Evolutionary conservation across 1,140 invertebrate species (phyloP).

Genomic region (Bradynema listronoti): DNA sequence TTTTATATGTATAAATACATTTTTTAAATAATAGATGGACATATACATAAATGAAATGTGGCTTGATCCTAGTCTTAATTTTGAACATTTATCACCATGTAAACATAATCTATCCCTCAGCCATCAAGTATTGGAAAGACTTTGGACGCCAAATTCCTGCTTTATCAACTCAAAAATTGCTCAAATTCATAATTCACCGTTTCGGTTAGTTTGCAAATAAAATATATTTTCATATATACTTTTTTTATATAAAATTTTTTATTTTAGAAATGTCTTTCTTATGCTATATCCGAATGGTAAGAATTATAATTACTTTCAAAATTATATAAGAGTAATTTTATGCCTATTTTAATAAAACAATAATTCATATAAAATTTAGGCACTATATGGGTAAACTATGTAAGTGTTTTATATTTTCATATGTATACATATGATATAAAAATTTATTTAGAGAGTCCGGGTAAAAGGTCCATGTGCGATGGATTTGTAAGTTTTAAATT

Average conservation of each 20-base stretch:
- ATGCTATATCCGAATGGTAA: constrained; percentile 57
- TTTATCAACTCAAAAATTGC: constrained; percentile 55
- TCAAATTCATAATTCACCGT: constrained; percentile 55
- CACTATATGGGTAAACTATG: constrained; percentile 56
- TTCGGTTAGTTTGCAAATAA: constrained; percentile 32
- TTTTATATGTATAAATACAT: background rate
- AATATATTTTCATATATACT: constrained; percentile 13
- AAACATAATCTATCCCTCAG: constrained; percentile 54
- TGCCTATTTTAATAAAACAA: background rate
- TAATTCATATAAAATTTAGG: background rate
- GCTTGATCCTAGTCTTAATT: constrained; percentile 50
- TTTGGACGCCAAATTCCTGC: constrained; percentile 56
- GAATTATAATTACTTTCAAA: too few relatives aligned
- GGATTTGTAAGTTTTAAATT: constrained; percentile 36
- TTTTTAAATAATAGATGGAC: constrained; percentile 47
- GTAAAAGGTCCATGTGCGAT: constrained; percentile 56
- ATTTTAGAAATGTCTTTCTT: constrained; percentile 51
- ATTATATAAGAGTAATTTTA: too few relatives aligned
- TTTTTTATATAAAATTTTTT: too few relatives aligned
- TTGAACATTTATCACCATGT: constrained; percentile 53
- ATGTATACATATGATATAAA: background rate
- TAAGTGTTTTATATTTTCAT: constrained; percentile 28
- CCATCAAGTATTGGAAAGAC: constrained; percentile 50
- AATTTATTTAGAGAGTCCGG: constrained; percentile 42
- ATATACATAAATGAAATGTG: constrained; percentile 57